These are phyloP conservation scores for Ia io DNA, from an alignment of 2,113 vertebrate species.

Conservation along the genomic window DNA sequence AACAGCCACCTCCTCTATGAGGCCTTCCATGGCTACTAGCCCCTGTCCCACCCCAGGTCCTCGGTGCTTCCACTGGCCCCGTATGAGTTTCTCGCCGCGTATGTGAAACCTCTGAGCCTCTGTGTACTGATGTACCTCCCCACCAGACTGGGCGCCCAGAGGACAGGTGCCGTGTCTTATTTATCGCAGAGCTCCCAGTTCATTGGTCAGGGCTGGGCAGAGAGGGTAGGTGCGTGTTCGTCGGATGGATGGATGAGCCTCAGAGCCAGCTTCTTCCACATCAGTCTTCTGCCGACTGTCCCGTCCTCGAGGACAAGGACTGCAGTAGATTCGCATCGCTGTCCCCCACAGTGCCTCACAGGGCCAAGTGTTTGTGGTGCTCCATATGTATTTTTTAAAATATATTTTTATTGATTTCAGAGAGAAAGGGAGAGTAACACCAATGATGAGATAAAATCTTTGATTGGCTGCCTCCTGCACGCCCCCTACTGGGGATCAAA, in stretches of 20 bases:
- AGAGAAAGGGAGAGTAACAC: no score
- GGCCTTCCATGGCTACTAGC: neutral
- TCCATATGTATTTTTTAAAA: no score
- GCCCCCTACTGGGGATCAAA: no score
- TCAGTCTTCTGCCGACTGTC: neutral
- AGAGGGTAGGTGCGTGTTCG: neutral
- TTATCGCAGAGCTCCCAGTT: neutral
- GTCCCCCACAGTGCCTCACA: neutral
- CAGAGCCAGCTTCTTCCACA: neutral
- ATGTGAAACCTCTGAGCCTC: neutral
- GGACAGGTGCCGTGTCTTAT: rapidly evolving
- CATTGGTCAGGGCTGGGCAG: neutral
- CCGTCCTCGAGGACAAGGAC: neutral
- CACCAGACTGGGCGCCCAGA: neutral
- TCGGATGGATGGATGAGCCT: neutral
- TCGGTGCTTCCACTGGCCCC: neutral
- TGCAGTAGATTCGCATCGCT: neutral
- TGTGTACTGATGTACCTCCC: neutral
- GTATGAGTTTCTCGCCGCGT: rapidly evolving
- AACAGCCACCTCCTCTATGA: neutral
- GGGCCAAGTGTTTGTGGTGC: no score
- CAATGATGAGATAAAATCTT: no score
- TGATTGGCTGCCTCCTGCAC: no score
- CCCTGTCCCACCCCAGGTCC: neutral
- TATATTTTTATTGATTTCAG: no score